These are phyloP conservation scores for Psilopsiagon aymara DNA, from an alignment of 2,113 vertebrate species.

Conservation along the genomic window DNA sequence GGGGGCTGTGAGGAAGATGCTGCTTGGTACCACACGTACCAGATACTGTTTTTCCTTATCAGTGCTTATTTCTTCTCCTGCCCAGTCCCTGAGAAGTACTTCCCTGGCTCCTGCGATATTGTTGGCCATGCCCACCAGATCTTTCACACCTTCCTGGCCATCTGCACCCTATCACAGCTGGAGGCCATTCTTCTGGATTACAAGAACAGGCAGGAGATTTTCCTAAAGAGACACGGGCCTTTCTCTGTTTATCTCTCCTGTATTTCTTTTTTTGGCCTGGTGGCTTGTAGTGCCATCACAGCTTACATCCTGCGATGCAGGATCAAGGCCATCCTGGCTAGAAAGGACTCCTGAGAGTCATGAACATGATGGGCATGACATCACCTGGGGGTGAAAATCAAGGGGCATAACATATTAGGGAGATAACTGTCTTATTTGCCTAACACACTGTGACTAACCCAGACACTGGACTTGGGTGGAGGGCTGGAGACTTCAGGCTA, in stretches of 20 bases:
- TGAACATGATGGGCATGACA: rapidly evolving
- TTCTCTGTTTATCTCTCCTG: constrained; percentile 78
- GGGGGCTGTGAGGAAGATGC: constrained; percentile 81
- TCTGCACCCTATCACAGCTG: constrained; percentile 90
- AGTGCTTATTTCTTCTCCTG: constrained; percentile 92
- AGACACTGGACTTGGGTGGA: constrained; percentile 1
- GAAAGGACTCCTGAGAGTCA: constrained; percentile 74
- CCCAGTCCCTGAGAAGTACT: constrained; percentile 88
- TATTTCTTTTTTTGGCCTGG: constrained; percentile 79
- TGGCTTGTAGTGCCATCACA: constrained; percentile 78
- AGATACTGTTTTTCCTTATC: constrained; percentile 87
- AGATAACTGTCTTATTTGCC: constrained; percentile 41
- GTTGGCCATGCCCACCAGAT: constrained; percentile 92
- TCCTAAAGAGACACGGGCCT: constrained; percentile 78
- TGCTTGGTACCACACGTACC: constrained; percentile 84
- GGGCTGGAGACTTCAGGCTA: constrained; percentile 1
- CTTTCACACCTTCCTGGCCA: constrained; percentile 88
- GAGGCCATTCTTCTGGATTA: constrained; percentile 90
- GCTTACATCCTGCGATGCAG: constrained; percentile 76
- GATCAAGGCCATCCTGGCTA: constrained; percentile 75
- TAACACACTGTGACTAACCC: constrained; percentile 42
- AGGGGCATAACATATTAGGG: constrained; percentile 46
- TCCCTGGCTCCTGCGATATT: constrained; percentile 89
- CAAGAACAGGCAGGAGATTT: constrained; percentile 74
- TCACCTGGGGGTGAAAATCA: neutral